Base-by-base conservation (phyloP, 2,797 vertebrate species). In the Lindbergichthys nudifrons region DNA sequence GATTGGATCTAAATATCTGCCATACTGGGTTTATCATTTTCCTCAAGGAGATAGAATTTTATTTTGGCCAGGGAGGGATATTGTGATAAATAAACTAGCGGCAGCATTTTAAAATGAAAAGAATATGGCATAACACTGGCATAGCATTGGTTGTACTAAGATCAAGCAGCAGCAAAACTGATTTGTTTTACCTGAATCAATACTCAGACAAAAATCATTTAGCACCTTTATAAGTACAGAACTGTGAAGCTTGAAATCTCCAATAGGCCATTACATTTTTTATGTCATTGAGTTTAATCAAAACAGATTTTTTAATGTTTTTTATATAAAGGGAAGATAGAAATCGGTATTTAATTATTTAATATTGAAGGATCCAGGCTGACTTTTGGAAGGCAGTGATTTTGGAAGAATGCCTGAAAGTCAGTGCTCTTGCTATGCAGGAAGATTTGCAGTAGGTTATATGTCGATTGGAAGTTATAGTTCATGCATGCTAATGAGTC, bases 401-500 rank as follows among this genome's bases (percentile, higher is more conserved):
- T 77, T 70, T 15, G 45, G 23, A 53, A 52, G 70, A 52, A 57
- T 57, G 45, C 45, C 60, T 23, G 6, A 46, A 65, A 56, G 59
- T 85, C 86, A 86, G 82, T 86, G 82, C 87, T 89, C 70, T 79
- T 83, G 82, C 76, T 71, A 70, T 74, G 81, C 84, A 87, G 89
- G 88, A 87, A 82, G 78, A 73, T 75, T 89, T 82, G 78, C 84
- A 71, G 82, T 77, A 84, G 89, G 85, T 89, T 89, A 92, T 89
- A 56, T 89, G 94, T 94, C 66, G 92, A 94, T 93, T 89, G 60
- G 77, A 68, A 81, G 82, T 75, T 67, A 83, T 86, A 89, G 83
- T 85, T 85, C 81, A 86, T 91, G 87, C 91, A 93, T 93, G 86
- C 89, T 91, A 93, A 93, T 92, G 86, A 93, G 82, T 80, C 72